Conservation (phyloP, 2,113 vertebrate species). For the Argyrosomus japonicus region DNA sequence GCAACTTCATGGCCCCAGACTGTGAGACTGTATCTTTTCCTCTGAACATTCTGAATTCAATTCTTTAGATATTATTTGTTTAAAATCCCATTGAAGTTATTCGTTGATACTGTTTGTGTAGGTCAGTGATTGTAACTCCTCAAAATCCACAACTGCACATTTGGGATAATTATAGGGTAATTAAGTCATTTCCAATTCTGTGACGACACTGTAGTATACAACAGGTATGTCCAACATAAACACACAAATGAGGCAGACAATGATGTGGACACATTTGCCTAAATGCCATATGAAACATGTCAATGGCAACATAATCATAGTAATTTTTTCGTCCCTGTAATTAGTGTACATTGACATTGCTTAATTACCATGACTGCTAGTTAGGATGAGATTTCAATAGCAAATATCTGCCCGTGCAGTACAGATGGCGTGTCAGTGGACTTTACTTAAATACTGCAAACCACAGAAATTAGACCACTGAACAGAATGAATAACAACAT, state of each 20-base stretch:
- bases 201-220: background rate
- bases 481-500: background rate
- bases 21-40: background rate
- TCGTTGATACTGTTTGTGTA: too few relatives aligned
- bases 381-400: background rate
- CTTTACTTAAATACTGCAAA: background rate
- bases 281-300: background rate
- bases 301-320: conserved; percentile 6
- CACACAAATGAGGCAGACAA: background rate
- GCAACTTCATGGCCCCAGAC: background rate
- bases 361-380: conserved; percentile 1
- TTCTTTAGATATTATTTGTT: background rate
- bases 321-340: background rate
- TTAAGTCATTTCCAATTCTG: conserved; percentile 1
- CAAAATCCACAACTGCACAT: background rate
- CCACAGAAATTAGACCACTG: background rate
- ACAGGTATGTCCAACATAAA: background rate
- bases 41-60: background rate
- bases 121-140: background rate
- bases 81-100: background rate
- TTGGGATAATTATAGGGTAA: background rate
- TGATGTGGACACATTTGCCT: background rate
- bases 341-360: background rate
- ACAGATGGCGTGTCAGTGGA: background rate
- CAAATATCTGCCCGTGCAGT: background rate